Evolutionary conservation across 2,888 invertebrate species (phyloP).

Genomic region (Coremacera marginata): DNA sequence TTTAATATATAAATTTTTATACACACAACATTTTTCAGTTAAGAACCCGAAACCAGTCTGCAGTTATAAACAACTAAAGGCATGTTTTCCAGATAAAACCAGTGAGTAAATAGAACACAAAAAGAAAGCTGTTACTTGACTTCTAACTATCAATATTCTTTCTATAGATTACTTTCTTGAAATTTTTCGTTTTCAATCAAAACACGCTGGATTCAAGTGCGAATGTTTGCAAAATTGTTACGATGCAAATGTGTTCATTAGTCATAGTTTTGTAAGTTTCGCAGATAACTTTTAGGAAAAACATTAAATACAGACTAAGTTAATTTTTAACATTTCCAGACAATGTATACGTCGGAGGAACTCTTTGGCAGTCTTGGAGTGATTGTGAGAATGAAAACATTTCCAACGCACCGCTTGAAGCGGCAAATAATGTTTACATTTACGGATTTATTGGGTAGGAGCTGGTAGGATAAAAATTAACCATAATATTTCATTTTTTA

Average conservation of each 20-base stretch:
- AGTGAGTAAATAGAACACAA: not conserved
- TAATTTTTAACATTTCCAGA: not conserved
- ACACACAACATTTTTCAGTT: conserved; percentile 30
- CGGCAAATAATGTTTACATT: conserved; percentile 66
- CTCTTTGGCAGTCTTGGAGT: conserved; percentile 46
- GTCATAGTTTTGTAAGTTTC: conserved; percentile 1
- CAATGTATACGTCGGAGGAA: conserved; percentile 42
- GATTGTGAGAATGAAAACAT: conserved; percentile 45
- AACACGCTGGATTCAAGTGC: conserved; percentile 17
- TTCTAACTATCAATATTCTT: too few relatives aligned
- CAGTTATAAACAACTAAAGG: conserved; percentile 40
- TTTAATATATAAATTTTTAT: too few relatives aligned
- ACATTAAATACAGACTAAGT: too few relatives aligned
- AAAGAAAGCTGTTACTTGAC: too few relatives aligned
- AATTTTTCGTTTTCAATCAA: conserved; percentile 15
- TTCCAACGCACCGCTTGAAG: conserved; percentile 56
- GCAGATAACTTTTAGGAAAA: not conserved
- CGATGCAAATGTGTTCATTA: conserved; percentile 23
- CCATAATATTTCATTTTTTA: conserved; percentile 46
- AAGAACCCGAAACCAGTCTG: conserved; percentile 42
- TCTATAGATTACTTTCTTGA: conserved; percentile 3
- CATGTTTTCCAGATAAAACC: conserved; percentile 42
- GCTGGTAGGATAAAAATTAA: not conserved
- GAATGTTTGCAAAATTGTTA: conserved; percentile 21
- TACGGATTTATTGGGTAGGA: conserved; percentile 65